A percentile compares a stretch with the other conserved stretches of the same genome.
These are phyloP conservation scores for Picus viridis DNA, from an alignment of 2,797 vertebrate species.

Conservation along the genomic window DNA sequence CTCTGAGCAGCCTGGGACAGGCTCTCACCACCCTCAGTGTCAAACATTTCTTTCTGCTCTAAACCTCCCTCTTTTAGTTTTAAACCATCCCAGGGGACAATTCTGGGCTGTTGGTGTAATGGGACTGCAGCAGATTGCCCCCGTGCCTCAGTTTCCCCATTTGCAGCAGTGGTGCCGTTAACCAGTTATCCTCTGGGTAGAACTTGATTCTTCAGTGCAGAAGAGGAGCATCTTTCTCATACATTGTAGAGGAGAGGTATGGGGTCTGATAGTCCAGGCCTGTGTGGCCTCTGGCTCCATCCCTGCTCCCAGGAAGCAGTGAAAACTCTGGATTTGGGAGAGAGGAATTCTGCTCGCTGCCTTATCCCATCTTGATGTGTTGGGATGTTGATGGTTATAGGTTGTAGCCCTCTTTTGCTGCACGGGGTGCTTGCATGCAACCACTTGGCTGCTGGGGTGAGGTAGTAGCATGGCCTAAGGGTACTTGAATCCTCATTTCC, in stretches of 20 bases:
- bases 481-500: background rate
- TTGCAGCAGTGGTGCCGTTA: background rate
- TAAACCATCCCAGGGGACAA: background rate
- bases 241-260: fast-evolving
- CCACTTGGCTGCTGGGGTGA: background rate
- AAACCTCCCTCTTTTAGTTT: too few relatives aligned
- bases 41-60: too few relatives aligned
- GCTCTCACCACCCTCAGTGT: too few relatives aligned
- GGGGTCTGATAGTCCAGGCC: background rate
- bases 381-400: background rate
- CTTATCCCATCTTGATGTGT: fast-evolving
- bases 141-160: background rate
- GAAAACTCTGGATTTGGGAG: background rate
- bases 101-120: fast-evolving
- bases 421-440: background rate
- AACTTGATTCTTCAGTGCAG: background rate
- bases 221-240: fast-evolving
- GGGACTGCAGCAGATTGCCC: background rate
- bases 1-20: too few relatives aligned
- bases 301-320: background rate
- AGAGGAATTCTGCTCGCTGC: background rate
- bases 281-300: fast-evolving
- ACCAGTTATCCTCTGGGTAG: fast-evolving
- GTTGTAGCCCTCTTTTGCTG: background rate
- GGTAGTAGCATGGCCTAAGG: background rate